phyloP scores from a whole-genome alignment of 2,888 invertebrate genomes.

The Bhutanitis thaidina region DNA sequence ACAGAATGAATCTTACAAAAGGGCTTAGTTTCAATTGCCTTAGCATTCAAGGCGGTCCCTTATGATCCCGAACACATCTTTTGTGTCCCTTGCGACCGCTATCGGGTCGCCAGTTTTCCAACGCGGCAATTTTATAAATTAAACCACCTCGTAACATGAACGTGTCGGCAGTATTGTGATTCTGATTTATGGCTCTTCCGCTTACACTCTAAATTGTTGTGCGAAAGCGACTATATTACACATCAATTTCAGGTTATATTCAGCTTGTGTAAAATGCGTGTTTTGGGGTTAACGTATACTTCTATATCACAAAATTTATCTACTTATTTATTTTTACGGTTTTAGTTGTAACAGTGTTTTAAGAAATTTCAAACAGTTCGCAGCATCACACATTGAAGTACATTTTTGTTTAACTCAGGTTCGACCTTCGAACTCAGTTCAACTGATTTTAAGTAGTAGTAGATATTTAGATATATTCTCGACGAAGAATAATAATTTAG shows the following conservation, averaged over 20 bases:
- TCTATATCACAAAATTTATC: too few relatives aligned
- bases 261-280: not conserved
- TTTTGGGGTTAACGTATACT: too few relatives aligned
- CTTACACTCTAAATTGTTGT: not conserved
- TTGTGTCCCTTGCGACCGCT: conserved; percentile 36
- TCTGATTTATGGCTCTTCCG: conserved; percentile 29
- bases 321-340: too few relatives aligned
- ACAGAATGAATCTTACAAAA: conserved; percentile 42
- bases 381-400: too few relatives aligned
- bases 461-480: too few relatives aligned
- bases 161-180: conserved; percentile 30
- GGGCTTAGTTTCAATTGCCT: conserved; percentile 43
- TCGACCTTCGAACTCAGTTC: too few relatives aligned
- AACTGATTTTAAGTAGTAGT: too few relatives aligned
- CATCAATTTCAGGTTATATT: conserved; percentile 14
- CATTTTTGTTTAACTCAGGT: too few relatives aligned
- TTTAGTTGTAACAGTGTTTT: too few relatives aligned
- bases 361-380: too few relatives aligned
- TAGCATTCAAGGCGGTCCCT: conserved; percentile 20
- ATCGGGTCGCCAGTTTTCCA: conserved; percentile 39
- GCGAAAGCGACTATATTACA: not conserved
- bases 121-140: conserved; percentile 56
- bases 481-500: too few relatives aligned
- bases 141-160: conserved; percentile 37
- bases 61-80: conserved; percentile 23